Base-by-base conservation (phyloP, 2,113 vertebrate genomes). In the Camelus dromedarius region DNA sequence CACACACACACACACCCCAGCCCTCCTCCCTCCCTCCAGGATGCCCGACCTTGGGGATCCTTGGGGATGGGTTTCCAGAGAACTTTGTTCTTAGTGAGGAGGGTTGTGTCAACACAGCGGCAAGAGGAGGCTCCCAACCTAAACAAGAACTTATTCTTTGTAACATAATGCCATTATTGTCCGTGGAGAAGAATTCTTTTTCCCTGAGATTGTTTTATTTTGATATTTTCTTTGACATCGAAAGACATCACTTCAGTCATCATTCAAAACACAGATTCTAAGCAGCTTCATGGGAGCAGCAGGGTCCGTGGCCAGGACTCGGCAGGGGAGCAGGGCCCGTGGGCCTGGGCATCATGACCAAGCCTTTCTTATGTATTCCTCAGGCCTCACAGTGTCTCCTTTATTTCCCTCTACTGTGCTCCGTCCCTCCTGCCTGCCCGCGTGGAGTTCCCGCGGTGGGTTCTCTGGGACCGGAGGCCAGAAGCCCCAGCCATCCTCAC, bases 191-290 rank as follows among this genome's bases (percentile, higher is more conserved):
- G 38, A 30, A 3, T 2, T 13, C 4, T 54, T 67, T 35, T 5
- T 6, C 56, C 50, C 50, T 11, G 6, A 69, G 52, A 26, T 26
- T 24, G n/a, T 35, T 88, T 38, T 19, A 12, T 80, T 50, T 84
- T 3, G 2, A 3, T 52, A 0, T 75, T 80, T 73, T n/a, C 70
- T n/a, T 38, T 19, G 32, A 62, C 15, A 6, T 28, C 0, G 5
- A 66, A 90, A 62, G n/a, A 26, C 14, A 5, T 18, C 5, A 2
- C 12, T 73, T 24, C n/a, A 26, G 4, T 10, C 62, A 6, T 15
- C 13, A 1, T 20, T 26, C 0, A 30, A 46, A 42, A 32, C 2
- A 0, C 0, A 0, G 30, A 3, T 8, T 24, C 52, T 16, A 6
- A 16, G 42, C 7, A 3, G 42, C 54, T 24, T 19, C 24, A 8